Conservation (phyloP, 2,797 vertebrate genomes). For the Coilia nasus region DNA sequence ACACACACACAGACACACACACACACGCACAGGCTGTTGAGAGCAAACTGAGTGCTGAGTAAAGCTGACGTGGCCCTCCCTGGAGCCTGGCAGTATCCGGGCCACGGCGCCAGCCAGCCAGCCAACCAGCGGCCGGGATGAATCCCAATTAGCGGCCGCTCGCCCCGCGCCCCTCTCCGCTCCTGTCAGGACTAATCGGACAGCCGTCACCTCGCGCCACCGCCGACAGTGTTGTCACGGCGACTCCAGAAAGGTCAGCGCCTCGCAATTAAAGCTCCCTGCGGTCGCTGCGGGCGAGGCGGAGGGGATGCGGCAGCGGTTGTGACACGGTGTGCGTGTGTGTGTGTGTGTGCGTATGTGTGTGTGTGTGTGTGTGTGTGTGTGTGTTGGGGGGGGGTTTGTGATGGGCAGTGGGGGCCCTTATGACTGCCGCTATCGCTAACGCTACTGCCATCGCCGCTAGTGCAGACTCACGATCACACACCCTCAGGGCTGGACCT, state of each 20-base stretch:
- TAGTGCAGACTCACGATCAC: neutral
- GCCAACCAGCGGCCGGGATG: constrained; percentile 31
- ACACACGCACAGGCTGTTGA: neutral
- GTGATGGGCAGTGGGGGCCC: neutral
- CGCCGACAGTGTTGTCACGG: constrained; percentile 75
- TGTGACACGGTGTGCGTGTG: neutral
- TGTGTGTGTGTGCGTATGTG: constrained; percentile 18
- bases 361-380: neutral
- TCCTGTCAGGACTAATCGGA: constrained; percentile 74
- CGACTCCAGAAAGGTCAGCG: constrained; percentile 78
- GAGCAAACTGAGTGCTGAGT: constrained; percentile 40
- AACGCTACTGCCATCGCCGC: neutral
- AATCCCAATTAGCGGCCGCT: constrained; percentile 43
- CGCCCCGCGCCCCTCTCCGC: constrained; percentile 30
- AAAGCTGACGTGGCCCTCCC: constrained; percentile 55
- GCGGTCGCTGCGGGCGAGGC: constrained; percentile 53
- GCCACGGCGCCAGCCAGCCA: neutral
- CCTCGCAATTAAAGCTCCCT: constrained; percentile 79
- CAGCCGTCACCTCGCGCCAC: constrained; percentile 72
- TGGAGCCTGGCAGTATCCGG: constrained; percentile 48
- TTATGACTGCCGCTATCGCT: neutral
- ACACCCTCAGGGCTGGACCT: neutral
- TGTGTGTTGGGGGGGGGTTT: constrained; percentile 16
- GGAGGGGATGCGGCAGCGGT: constrained; percentile 13
- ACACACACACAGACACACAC: neutral